Conservation (phyloP, 2,797 vertebrate genomes). For the Scleropages formosus region DNA sequence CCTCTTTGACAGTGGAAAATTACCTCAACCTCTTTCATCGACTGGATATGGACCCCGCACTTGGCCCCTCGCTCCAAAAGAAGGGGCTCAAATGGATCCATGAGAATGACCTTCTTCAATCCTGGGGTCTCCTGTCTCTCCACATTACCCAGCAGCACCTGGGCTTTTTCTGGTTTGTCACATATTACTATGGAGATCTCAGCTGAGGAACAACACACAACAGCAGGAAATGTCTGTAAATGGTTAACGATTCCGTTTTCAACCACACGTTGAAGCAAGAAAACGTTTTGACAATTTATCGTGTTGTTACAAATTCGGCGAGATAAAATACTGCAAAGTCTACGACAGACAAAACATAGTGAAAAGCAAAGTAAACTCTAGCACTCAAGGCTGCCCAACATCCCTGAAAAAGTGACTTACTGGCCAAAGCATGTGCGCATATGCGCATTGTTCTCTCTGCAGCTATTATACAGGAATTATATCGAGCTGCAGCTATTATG, state of each 20-base stretch:
- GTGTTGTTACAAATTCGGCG: no score
- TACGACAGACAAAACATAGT: no score
- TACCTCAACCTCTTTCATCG: slow-evolving; percentile 86
- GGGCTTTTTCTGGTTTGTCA: slow-evolving; percentile 88
- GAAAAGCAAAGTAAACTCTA: background rate
- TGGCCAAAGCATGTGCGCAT: no score
- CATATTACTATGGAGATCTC: slow-evolving; percentile 93
- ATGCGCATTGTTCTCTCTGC: no score
- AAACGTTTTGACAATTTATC: no score
- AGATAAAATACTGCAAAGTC: no score
- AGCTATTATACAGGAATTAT: no score
- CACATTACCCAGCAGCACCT: slow-evolving; percentile 83
- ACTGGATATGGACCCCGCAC: slow-evolving; percentile 81
- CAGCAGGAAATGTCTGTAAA: slow-evolving; percentile 20
- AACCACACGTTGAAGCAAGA: background rate
- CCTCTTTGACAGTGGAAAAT: background rate
- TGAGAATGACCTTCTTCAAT: slow-evolving; percentile 84
- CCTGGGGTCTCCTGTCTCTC: slow-evolving; percentile 79
- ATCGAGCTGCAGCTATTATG: no score
- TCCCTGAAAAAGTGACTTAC: background rate
- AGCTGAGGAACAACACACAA: slow-evolving; percentile 65
- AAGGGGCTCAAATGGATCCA: slow-evolving; percentile 79
- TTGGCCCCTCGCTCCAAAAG: slow-evolving; percentile 71
- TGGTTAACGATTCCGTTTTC: no score
- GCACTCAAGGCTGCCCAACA: background rate